These are phyloP conservation scores for Scaptomyza cyrtandrae DNA, from an alignment of 2,888 invertebrate species.

Conservation along the genomic window DNA sequence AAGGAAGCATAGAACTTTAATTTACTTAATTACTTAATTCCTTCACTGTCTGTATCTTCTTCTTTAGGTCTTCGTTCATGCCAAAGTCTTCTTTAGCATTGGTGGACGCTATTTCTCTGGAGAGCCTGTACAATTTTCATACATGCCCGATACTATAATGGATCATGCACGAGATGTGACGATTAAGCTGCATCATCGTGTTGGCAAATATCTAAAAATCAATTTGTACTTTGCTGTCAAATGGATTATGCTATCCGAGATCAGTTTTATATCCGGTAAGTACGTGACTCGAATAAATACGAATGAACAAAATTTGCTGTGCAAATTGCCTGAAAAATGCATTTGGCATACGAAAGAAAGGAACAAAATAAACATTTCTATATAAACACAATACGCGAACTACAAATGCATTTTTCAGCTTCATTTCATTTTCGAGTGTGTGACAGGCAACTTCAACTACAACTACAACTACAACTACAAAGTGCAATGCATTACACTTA, in stretches of 20 bases:
- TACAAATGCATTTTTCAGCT: slow-evolving; percentile 82
- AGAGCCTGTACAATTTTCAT: slow-evolving; percentile 90
- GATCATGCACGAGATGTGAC: slow-evolving; percentile 92
- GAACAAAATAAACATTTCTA: too few relatives aligned
- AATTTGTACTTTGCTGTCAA: slow-evolving; percentile 91
- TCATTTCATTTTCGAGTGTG: slow-evolving; percentile 83
- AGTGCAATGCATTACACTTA: slow-evolving; percentile 66
- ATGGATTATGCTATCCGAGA: slow-evolving; percentile 95
- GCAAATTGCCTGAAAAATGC: slow-evolving; percentile 63
- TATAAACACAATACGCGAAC: slow-evolving; percentile 19
- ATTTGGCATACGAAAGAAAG: slow-evolving; percentile 41
- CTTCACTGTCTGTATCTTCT: background rate
- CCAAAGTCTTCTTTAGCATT: slow-evolving; percentile 90
- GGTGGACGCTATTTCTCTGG: slow-evolving; percentile 89
- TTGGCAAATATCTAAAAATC: slow-evolving; percentile 90
- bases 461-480: slow-evolving; percentile 9
- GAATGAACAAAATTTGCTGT: slow-evolving; percentile 21
- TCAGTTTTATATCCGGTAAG: slow-evolving; percentile 92
- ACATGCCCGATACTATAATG: slow-evolving; percentile 90
- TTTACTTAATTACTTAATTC: background rate
- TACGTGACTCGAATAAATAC: slow-evolving; percentile 35
- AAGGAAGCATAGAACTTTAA: too few relatives aligned
- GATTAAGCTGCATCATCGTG: slow-evolving; percentile 90
- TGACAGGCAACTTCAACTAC: slow-evolving; percentile 44
- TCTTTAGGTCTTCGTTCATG: slow-evolving; percentile 90